Evolutionary conservation across 1,140 invertebrate genomes (phyloP).

Genomic region (Drosophila funebris): DNA sequence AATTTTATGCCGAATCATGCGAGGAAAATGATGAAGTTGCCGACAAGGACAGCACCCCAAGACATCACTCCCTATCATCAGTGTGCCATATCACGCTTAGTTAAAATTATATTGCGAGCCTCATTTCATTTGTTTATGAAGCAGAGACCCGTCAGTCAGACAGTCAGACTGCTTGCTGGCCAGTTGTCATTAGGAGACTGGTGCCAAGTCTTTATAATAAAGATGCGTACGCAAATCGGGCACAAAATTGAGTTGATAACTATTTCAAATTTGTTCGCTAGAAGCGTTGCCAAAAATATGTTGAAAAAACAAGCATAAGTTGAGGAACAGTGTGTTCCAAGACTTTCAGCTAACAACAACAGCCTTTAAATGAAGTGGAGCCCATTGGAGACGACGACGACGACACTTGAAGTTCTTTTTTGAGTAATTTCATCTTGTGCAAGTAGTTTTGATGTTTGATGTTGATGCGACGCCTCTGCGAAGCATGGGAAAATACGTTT

Average conservation of each 20-base stretch:
- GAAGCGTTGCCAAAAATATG: conserved; percentile 38
- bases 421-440: conserved; percentile 74
- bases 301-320: conserved; percentile 1
- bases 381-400: conserved; percentile 36
- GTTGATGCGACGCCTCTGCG: conserved; percentile 43
- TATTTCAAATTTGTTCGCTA: conserved; percentile 60
- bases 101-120: conserved; percentile 65
- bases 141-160: neutral
- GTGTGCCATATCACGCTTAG: conserved; percentile 47
- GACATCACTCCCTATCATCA: neutral
- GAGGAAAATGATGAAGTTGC: conserved; percentile 78
- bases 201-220: conserved; percentile 43
- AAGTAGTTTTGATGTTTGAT: conserved; percentile 72
- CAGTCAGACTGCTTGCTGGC: conserved; percentile 5
- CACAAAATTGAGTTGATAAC: conserved; percentile 75
- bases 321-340: conserved; percentile 5
- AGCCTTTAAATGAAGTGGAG: conserved; percentile 49
- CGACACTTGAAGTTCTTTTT: conserved; percentile 63
- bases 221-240: conserved; percentile 68
- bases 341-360: conserved; percentile 23
- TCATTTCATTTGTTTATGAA: conserved; percentile 73
- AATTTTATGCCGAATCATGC: conserved; percentile 82
- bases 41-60: conserved; percentile 20
- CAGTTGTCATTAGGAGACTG: conserved; percentile 26
- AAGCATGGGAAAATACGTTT: conserved; percentile 52